Conservation (phyloP, 2,888 invertebrate genomes). For the Cryptocephalus moraei region DNA sequence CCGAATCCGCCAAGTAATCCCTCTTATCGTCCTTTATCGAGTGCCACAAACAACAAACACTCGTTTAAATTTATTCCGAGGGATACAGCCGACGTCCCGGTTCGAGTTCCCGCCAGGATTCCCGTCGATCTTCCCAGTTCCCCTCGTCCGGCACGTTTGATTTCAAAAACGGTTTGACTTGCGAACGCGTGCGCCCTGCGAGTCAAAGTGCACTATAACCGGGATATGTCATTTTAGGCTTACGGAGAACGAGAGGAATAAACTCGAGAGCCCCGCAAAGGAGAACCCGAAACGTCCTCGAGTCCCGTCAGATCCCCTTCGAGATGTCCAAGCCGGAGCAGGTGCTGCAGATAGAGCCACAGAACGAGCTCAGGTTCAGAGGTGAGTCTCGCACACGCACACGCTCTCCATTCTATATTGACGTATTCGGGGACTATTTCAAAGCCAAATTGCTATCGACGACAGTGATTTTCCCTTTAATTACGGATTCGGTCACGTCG, state of each 20-base stretch:
- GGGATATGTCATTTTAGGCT: slow-evolving; percentile 30
- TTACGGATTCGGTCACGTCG: too few species aligned
- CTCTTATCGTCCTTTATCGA: too few species aligned
- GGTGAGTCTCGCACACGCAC: slow-evolving; percentile 48
- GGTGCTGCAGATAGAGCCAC: slow-evolving; percentile 78
- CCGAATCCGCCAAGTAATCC: too few species aligned
- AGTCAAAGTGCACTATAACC: slow-evolving; percentile 30
- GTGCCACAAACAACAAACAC: too few species aligned
- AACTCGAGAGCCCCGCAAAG: slow-evolving; percentile 5
- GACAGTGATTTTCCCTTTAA: too few species aligned
- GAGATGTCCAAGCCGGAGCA: slow-evolving; percentile 62
- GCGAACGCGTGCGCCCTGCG: slow-evolving; percentile 7
- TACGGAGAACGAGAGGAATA: background rate
- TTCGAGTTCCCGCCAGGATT: too few species aligned
- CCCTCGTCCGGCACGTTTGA: too few species aligned
- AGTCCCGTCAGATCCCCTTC: slow-evolving; percentile 1
- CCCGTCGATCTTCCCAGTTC: too few species aligned
- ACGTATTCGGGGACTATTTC: slow-evolving; percentile 13
- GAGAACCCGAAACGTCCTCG: background rate
- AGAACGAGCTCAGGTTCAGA: slow-evolving; percentile 80
- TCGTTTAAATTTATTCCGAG: too few species aligned
- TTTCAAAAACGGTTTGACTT: too few species aligned
- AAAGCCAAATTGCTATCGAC: too few species aligned
- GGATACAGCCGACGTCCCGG: too few species aligned
- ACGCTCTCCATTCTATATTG: slow-evolving; percentile 10